Evolutionary conservation across 1,140 invertebrate species (phyloP), one percentile per base, ranked within the genome.

Genomic region (Conus betulinus): DNA sequence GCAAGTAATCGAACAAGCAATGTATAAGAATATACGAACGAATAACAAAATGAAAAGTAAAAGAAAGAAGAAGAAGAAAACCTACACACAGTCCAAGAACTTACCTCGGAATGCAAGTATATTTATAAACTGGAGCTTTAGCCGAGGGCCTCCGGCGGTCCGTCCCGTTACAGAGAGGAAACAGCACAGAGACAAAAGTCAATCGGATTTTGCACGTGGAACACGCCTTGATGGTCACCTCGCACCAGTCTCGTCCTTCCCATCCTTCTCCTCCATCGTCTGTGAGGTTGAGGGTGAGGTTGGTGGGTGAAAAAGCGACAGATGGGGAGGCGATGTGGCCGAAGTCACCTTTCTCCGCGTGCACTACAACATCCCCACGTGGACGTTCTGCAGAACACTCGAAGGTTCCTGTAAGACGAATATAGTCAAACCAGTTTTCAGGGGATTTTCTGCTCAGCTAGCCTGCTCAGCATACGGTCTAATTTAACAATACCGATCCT

Each of bases 331-430:
- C 88, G 6, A 93, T 92, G 86, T 89, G 90, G 6, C 93, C 93
- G 83, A 39, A 92, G 88, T 94, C 93, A 10, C 93, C 93, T 76
- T 93, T 94, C 89, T 94, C 93, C 39, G 93, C 91, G 13, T 88
- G 84, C 6, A 92, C 76, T 5, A 88, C 87, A 11, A 89, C 90
- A 63, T 90, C 88, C 8, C 87, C 74, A 7, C 60, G 84, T 84
- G 85, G 85, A 8, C 74, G 85, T 60, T 89, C 86, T 4, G 85
- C 15, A 6, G 90, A 87, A 84, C 92, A 92, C 27, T 89, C 86
- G 4, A 90, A 89, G 23, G 87, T 86, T 8, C 92, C 92, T 92
- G 63, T 23, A 88, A 88, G 39, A 25, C 51, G 57, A 90, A 25
- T 10, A 89, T 3, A 39, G 39, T 39, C 6, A 53, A 20, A 51